Evolutionary conservation across 1,140 invertebrate genomes (phyloP).

Genomic region (Semibalanus balanoides): DNA sequence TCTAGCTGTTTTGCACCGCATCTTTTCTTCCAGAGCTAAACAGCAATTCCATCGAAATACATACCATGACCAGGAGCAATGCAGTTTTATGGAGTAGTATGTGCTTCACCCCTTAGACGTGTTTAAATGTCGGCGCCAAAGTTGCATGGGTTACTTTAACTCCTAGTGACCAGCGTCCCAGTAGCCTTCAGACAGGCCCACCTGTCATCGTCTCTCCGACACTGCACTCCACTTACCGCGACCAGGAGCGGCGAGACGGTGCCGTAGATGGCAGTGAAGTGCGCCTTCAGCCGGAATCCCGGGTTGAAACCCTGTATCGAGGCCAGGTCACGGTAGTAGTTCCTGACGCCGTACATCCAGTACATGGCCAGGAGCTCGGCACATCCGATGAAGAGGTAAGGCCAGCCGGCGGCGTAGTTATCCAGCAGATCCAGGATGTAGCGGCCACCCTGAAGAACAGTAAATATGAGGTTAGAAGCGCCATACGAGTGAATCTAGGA

Average conservation of each 20-base stretch:
- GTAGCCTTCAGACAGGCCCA: no score
- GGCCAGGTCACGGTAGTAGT: conserved; percentile 43
- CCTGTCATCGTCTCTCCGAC: no score
- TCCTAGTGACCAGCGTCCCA: no score
- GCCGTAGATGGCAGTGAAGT: background rate
- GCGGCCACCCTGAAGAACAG: conserved; percentile 41
- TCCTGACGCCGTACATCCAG: conserved; percentile 58
- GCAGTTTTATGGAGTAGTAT: no score
- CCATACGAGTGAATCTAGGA: background rate
- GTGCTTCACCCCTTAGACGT: no score
- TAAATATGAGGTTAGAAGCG: background rate
- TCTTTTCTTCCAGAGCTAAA: no score
- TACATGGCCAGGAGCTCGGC: conserved; percentile 50
- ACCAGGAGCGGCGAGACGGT: background rate
- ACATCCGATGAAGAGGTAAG: conserved; percentile 55
- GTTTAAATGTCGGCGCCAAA: no score
- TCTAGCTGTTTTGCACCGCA: no score
- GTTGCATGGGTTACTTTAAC: no score
- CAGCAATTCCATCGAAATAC: no score
- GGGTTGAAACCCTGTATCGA: conserved; percentile 42
- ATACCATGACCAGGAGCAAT: no score
- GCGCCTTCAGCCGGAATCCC: background rate
- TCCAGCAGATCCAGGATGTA: conserved; percentile 72
- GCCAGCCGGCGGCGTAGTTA: conserved; percentile 71
- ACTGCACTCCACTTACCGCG: background rate